These are phyloP conservation scores for Pararge aegeria DNA, from an alignment of 1,140 invertebrate species.

Conservation along the genomic window DNA sequence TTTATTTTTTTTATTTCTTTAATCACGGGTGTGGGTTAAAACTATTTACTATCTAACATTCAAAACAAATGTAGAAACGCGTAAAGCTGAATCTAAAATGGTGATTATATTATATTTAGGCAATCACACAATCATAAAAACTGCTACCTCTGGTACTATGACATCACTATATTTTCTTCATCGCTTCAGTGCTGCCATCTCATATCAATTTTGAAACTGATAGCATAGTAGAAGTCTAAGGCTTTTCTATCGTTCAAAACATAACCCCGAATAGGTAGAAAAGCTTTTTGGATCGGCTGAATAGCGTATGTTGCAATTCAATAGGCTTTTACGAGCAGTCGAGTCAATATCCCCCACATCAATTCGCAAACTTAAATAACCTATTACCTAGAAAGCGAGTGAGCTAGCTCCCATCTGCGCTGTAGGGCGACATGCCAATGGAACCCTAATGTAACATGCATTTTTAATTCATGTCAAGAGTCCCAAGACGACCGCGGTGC, in stretches of 20 bases:
- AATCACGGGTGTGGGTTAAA: too few relatives aligned
- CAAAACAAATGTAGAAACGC: too few relatives aligned
- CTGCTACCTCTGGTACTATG: too few relatives aligned
- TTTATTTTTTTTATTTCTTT: too few relatives aligned
- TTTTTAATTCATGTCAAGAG: constrained; percentile 70
- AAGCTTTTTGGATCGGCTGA: not conserved
- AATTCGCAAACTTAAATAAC: constrained; percentile 18
- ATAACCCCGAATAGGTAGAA: not conserved
- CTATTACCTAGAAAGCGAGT: constrained; percentile 18
- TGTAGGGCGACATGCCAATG: constrained; percentile 34
- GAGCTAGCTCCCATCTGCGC: constrained; percentile 21
- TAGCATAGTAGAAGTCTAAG: too few relatives aligned
- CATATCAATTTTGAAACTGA: too few relatives aligned
- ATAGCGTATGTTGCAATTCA: not conserved
- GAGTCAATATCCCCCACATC: constrained; percentile 2
- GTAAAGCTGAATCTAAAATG: too few relatives aligned
- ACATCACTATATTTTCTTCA: too few relatives aligned
- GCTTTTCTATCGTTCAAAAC: not conserved
- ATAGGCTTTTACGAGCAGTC: not conserved
- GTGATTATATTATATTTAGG: too few relatives aligned
- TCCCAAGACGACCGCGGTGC: constrained; percentile 44
- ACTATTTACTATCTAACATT: too few relatives aligned
- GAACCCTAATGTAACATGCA: constrained; percentile 59
- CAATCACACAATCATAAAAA: too few relatives aligned
- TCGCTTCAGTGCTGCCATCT: too few relatives aligned